phyloP scores from a whole-genome alignment of 2,113 vertebrate species.

The Pseudorasbora parva region DNA sequence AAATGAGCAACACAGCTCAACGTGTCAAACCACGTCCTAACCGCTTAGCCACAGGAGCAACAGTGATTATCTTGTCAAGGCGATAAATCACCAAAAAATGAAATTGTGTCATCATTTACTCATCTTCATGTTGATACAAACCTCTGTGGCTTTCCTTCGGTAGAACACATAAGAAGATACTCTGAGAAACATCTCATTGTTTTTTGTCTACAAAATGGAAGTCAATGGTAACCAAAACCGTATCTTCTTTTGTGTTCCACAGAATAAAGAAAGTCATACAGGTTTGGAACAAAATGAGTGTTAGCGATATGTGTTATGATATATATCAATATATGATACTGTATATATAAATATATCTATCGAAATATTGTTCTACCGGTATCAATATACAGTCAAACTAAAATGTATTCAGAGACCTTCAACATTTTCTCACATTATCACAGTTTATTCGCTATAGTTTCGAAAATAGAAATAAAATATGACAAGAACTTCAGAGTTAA shows the following conservation, averaged over 20 bases:
- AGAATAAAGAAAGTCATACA: background rate
- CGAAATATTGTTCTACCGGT: no score
- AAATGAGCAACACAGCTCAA: background rate
- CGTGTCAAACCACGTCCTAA: background rate
- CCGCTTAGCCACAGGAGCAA: background rate
- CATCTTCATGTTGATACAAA: background rate
- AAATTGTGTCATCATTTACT: no score
- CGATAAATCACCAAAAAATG: background rate
- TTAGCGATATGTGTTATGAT: no score
- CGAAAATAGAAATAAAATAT: no score
- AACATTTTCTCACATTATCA: no score
- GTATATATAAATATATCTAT: no score
- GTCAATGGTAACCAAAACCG: background rate
- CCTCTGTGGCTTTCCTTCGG: background rate
- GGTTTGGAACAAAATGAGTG: background rate
- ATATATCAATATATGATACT: no score
- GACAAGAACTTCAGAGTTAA: no score
- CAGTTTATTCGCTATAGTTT: no score
- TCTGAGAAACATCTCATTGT: background rate
- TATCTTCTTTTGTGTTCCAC: background rate
- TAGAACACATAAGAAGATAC: background rate
- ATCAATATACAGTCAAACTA: no score
- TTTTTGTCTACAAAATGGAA: background rate
- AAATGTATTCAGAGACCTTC: no score
- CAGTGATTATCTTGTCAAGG: background rate